A percentile compares a stretch with the other conserved stretches of the same genome.
These are phyloP conservation scores for Trichechus manatus DNA, from an alignment of 2,113 vertebrate genomes.

Conservation along the genomic window DNA sequence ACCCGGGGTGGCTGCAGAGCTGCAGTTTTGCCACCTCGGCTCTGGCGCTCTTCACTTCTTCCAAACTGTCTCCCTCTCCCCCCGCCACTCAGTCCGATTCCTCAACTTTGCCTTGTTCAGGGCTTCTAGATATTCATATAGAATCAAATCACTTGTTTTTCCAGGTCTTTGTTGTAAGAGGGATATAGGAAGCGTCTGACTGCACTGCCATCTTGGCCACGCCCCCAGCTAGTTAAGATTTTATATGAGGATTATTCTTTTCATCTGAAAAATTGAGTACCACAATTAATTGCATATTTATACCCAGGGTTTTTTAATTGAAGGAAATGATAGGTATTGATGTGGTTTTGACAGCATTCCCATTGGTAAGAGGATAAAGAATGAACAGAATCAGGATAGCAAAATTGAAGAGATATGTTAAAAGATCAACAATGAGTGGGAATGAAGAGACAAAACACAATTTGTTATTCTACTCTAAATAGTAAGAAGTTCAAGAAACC, in stretches of 20 bases:
- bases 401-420: conserved; percentile 9
- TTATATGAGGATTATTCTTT: background rate
- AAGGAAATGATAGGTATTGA: background rate
- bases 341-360: conserved; percentile 30
- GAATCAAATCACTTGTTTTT: no score
- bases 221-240: background rate
- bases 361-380: background rate
- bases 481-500: background rate
- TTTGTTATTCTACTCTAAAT: conserved; percentile 53
- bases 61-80: no score
- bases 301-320: background rate
- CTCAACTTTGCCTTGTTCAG: no score
- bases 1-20: no score
- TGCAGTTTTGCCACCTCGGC: no score
- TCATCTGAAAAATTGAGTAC: background rate
- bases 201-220: no score
- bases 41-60: no score
- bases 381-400: background rate
- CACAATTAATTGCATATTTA: background rate
- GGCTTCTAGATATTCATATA: no score
- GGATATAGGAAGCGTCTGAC: no score
- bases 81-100: no score
- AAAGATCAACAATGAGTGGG: conserved; percentile 7
- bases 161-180: no score
- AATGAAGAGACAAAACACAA: conserved; percentile 15